Evolutionary conservation across 2,888 invertebrate species (phyloP).

Genomic region (Noctua janthina): DNA sequence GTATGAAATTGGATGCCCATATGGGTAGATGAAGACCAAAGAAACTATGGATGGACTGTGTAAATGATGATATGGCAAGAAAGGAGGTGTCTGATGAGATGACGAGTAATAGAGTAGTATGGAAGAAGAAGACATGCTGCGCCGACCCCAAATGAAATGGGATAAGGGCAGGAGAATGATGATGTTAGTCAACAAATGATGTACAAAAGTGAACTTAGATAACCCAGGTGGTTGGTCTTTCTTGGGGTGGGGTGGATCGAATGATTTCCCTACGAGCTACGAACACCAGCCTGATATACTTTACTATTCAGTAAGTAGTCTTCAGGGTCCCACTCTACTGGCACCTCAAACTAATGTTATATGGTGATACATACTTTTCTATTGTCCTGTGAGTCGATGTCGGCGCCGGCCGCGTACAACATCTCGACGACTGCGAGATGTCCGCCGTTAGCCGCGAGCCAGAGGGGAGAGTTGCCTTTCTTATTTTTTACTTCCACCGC

Average conservation of each 20-base stretch:
- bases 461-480: conserved; percentile 99
- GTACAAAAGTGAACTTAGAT: not conserved
- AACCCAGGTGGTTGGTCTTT: not conserved
- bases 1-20: too few relatives aligned
- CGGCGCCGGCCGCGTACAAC: conserved; percentile 96
- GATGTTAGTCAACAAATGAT: not conserved
- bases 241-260: not conserved
- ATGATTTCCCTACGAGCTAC: not conserved
- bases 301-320: not conserved
- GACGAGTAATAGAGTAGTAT: too few relatives aligned
- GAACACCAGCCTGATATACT: not conserved
- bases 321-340: not conserved
- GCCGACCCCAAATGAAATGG: too few relatives aligned
- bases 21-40: too few relatives aligned
- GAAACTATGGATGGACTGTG: too few relatives aligned
- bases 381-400: conserved; percentile 99
- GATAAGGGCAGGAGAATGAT: too few relatives aligned
- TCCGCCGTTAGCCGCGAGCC: conserved; percentile 99
- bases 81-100: too few relatives aligned
- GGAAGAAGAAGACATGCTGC: too few relatives aligned
- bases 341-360: not conserved
- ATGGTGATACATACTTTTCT: conserved; percentile 92
- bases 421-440: conserved; percentile 99
- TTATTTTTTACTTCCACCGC: conserved; percentile 99
- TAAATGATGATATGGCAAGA: too few relatives aligned